Base-by-base conservation (phyloP, 2,113 vertebrate genomes). In the Neolamprologus ventralis region DNA sequence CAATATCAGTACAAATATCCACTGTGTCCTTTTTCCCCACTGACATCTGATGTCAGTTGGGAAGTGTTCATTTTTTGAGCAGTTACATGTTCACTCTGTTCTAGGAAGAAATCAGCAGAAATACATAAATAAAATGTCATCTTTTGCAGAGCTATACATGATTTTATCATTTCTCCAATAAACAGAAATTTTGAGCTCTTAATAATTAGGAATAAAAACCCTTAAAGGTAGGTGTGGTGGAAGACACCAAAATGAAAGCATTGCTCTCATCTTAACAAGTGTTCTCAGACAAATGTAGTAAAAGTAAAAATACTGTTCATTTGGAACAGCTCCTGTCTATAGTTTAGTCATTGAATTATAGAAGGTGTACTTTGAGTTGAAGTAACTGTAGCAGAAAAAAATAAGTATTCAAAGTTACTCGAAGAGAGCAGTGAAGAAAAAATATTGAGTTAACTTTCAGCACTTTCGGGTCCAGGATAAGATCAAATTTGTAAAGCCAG, bases 361-460 rank as follows among this genome's bases (percentile, higher is more conserved):
- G 35, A 68, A 14, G 35, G 4, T 68, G n/a, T 40, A 40, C 63
- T 68, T 68, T 68, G 35, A 68, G n/a, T 40, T 40, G 63, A 68
- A 68, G 31, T 35, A 65, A 65, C 63, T 68, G 35, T 21, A 40
- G 35, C 3, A 42, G 7, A 1, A 26, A 68, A 65, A 68, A 40
- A 3, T 0, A 42, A 71, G 2, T 16, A 42, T 71, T 71, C 65
- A 71, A 40, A 6, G 63, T 68, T 40, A 71, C n/a, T 71, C 1
- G 3, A 40, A 42, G 35, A 73, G 37, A 45, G 13, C 68, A 73
- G 37, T 26, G 37, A 71, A 17, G 13, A 40, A 40, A 40, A 40
- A 40, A 16, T 9, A 26, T 6, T 26, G 2, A 23, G 40, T 26
- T 23, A 0, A 73, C 37, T 73, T 73, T 73, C 13, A 71, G n/a